phyloP scores from a whole-genome alignment of 1,140 invertebrate species.

The Rhyzopertha dominica region DNA sequence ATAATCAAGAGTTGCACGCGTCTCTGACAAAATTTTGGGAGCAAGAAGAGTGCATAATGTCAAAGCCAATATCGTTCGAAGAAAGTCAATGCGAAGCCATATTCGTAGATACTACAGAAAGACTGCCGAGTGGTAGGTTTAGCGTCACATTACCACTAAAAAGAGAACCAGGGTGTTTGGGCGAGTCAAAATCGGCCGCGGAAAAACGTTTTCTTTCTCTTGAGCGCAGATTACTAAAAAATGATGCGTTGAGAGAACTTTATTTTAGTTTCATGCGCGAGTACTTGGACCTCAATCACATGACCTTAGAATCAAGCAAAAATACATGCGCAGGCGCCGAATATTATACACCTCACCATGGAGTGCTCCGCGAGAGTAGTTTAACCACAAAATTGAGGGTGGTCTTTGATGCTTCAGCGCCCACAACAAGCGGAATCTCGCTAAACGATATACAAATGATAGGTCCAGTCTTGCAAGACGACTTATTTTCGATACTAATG shows the following conservation, averaged over 20 bases:
- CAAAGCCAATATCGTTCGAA: conserved; percentile 6
- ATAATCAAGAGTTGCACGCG: neutral
- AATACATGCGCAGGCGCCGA: neutral
- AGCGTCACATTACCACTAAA: conserved; percentile 23
- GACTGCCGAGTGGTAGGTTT: conserved; percentile 15
- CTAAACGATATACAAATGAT: conserved; percentile 26
- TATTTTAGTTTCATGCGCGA: conserved; percentile 16
- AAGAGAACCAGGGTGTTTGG: conserved; percentile 24
- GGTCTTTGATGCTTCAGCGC: conserved; percentile 40
- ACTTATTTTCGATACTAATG: too few species aligned
- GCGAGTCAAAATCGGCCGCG: conserved; percentile 28
- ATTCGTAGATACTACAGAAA: conserved; percentile 13
- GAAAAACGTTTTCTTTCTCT: conserved; percentile 35
- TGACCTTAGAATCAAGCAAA: conserved; percentile 5
- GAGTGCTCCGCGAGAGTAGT: conserved; percentile 34
- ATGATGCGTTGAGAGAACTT: conserved; percentile 17
- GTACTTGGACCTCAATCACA: conserved; percentile 12
- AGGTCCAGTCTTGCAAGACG: conserved; percentile 25
- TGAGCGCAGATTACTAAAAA: conserved; percentile 31
- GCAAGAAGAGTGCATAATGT: conserved; percentile 23
- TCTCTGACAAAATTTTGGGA: conserved; percentile 26
- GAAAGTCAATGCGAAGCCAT: conserved; percentile 21
- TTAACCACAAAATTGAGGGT: conserved; percentile 35
- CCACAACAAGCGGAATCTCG: conserved; percentile 22
- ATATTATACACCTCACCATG: conserved; percentile 46